phyloP scores from a whole-genome alignment of 2,797 vertebrate genomes.

The Dipus sagitta region DNA sequence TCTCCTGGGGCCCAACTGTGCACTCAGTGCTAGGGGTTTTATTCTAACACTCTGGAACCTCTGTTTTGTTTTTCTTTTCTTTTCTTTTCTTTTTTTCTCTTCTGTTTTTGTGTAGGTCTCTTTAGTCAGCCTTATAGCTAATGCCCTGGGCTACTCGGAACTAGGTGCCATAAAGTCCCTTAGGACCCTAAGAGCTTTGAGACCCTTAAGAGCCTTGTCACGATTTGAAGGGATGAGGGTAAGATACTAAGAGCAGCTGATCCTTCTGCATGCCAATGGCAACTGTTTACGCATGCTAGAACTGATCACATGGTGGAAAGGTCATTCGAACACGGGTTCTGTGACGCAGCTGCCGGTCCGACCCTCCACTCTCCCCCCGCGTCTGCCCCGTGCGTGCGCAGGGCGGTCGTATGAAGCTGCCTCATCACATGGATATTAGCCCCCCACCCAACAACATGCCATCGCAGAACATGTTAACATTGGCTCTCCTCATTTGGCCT shows the following conservation, averaged over 20 bases:
- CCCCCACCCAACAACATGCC: slow-evolving; percentile 85
- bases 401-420: slow-evolving; percentile 93
- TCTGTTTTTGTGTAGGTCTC: slow-evolving; percentile 99
- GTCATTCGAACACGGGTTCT: slow-evolving; percentile 88
- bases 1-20: slow-evolving; percentile 78
- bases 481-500: slow-evolving; percentile 94
- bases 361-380: slow-evolving; percentile 82
- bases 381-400: slow-evolving; percentile 85
- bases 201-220: slow-evolving; percentile 99
- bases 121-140: slow-evolving; percentile 99
- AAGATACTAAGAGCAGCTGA: slow-evolving; percentile 96
- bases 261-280: slow-evolving; percentile 98
- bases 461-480: slow-evolving; percentile 91
- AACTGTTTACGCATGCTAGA: slow-evolving; percentile 99
- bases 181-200: slow-evolving; percentile 99
- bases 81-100: slow-evolving; percentile 89
- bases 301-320: slow-evolving; percentile 93
- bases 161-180: slow-evolving; percentile 99
- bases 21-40: slow-evolving; percentile 93
- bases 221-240: slow-evolving; percentile 99
- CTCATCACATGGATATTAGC: slow-evolving; percentile 93
- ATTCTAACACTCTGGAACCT: slow-evolving; percentile 99
- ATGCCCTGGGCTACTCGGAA: slow-evolving; percentile 99
- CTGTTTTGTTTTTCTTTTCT: slow-evolving; percentile 90
- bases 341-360: slow-evolving; percentile 95